These are phyloP conservation scores for Miltochrista miniata DNA, from an alignment of 2,888 invertebrate species.

Conservation along the genomic window DNA sequence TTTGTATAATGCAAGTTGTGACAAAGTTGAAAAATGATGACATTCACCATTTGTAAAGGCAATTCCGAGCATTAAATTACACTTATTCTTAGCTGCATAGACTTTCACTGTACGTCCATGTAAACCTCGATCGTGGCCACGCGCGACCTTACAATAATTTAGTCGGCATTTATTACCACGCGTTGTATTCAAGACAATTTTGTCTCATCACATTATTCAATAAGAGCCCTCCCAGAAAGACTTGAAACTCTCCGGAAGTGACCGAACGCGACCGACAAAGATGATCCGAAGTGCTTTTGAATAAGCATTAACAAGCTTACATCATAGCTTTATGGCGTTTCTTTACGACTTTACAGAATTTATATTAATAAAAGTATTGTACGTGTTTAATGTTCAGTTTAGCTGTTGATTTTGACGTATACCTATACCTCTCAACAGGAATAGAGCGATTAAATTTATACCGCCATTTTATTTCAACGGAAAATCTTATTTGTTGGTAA, in stretches of 20 bases:
- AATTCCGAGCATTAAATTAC: slow-evolving; percentile 25
- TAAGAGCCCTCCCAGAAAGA: slow-evolving; percentile 61
- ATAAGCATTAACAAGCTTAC: slow-evolving; percentile 50
- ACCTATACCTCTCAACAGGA: not conserved
- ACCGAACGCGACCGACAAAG: slow-evolving; percentile 48
- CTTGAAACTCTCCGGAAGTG: slow-evolving; percentile 50
- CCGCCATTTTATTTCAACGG: too few relatives aligned
- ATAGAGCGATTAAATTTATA: too few relatives aligned
- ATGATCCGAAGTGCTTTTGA: slow-evolving; percentile 45
- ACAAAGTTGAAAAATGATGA: slow-evolving; percentile 31
- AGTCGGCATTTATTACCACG: slow-evolving; percentile 58
- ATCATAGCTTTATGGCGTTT: slow-evolving; percentile 31
- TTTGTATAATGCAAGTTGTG: slow-evolving; percentile 18
- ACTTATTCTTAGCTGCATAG: slow-evolving; percentile 19
- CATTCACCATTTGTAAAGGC: slow-evolving; percentile 28
- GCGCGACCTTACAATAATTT: slow-evolving; percentile 50
- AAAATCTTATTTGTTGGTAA: too few relatives aligned
- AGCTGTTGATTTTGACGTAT: not conserved
- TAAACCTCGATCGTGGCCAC: slow-evolving; percentile 36
- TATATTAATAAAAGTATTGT: slow-evolving; percentile 37
- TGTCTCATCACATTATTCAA: slow-evolving; percentile 62
- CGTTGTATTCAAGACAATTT: slow-evolving; percentile 61
- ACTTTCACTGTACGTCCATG: slow-evolving; percentile 36
- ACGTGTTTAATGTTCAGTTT: slow-evolving; percentile 8
- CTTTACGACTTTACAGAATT: slow-evolving; percentile 30